phyloP scores from a whole-genome alignment of 2,113 vertebrate species.

The Spea bombifrons region DNA sequence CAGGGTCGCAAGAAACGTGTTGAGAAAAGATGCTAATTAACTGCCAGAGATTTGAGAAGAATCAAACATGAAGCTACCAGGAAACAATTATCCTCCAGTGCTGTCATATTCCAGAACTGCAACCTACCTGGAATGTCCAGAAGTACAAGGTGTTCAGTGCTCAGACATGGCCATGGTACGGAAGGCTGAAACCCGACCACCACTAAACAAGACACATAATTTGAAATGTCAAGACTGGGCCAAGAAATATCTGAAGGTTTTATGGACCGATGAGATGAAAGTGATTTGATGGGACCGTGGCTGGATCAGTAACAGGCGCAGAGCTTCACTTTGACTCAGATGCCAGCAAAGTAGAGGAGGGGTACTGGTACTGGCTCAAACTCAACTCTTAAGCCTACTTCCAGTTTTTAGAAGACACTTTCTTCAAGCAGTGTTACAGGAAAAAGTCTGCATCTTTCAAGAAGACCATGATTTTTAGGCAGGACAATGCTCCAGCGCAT shows the following conservation, averaged over 20 bases:
- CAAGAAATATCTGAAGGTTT: neutral
- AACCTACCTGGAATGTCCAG: no score
- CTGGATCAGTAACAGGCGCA: neutral
- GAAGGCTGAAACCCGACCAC: no score
- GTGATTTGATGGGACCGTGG: neutral
- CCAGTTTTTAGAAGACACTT: no score
- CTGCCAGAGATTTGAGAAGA: no score
- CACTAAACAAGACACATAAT: neutral
- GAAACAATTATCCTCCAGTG: no score
- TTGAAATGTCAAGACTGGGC: neutral
- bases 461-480: constrained; percentile 21
- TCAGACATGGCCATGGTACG: neutral
- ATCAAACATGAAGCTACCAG: no score
- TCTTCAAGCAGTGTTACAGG: no score
- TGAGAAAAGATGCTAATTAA: neutral
- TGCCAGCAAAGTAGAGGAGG: neutral
- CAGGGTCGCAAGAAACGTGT: neutral
- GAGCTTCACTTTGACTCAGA: neutral
- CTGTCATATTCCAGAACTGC: no score
- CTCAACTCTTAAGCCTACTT: neutral
- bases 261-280: neutral
- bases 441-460: neutral
- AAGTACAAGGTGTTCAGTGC: no score
- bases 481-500: constrained; percentile 28
- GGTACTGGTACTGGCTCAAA: neutral